A percentile compares a stretch with the other conserved stretches of the same genome.
Evolutionary conservation across 1,140 invertebrate species (phyloP).

Genomic region (Drosophila teissieri): DNA sequence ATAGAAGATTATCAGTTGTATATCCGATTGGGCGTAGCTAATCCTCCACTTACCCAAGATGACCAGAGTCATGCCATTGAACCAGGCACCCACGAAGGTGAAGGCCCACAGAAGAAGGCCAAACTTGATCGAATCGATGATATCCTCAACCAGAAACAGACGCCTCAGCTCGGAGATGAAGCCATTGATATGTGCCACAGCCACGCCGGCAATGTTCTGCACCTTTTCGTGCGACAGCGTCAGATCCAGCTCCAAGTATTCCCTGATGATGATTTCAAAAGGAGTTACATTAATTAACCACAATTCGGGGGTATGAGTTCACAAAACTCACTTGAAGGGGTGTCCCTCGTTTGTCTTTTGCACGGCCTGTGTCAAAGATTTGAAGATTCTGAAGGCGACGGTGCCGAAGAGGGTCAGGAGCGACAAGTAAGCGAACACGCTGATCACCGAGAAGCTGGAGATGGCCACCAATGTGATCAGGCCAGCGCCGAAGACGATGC

Average conservation of each 20-base stretch:
- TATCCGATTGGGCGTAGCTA: not conserved
- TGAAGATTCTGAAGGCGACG: conserved; percentile 97
- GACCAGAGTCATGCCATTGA: conserved; percentile 98
- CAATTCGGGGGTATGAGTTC: conserved; percentile 83
- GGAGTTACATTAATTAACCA: conserved; percentile 1
- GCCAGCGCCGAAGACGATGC: conserved; percentile 94
- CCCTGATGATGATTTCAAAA: conserved; percentile 87
- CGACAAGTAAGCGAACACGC: conserved; percentile 96
- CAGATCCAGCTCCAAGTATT: conserved; percentile 94
- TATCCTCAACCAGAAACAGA: conserved; percentile 97
- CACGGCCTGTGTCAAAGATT: conserved; percentile 96
- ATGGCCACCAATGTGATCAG: conserved; percentile 95
- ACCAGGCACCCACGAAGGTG: conserved; percentile 98
- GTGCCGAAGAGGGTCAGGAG: conserved; percentile 93
- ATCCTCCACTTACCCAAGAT: conserved; percentile 91
- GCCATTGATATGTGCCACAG: conserved; percentile 93
- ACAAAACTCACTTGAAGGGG: conserved; percentile 99
- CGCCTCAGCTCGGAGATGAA: conserved; percentile 92
- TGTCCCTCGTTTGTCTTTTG: conserved; percentile 98
- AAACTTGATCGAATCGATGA: conserved; percentile 98
- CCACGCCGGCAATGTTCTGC: conserved; percentile 92
- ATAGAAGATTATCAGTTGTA: conserved; percentile 35
- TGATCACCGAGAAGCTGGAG: conserved; percentile 97
- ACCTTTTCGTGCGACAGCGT: conserved; percentile 94
- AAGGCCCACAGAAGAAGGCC: conserved; percentile 96